These are phyloP conservation scores for Platygyra sinensis DNA, from an alignment of 64 coral and sea anemone genomes.

Conservation along the genomic window DNA sequence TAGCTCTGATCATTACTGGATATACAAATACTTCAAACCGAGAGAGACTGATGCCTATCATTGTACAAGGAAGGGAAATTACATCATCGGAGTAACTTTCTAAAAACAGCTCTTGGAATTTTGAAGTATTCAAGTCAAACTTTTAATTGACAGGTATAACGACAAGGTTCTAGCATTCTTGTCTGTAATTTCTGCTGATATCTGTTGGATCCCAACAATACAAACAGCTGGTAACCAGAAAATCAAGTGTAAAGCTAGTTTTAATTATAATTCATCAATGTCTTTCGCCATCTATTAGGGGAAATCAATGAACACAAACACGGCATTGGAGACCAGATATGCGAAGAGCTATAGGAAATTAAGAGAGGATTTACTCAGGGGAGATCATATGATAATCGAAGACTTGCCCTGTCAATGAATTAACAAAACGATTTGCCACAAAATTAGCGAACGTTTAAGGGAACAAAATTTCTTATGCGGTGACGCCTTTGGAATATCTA, in stretches of 20 bases:
- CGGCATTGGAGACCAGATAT: background rate
- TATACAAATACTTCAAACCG: too few species aligned
- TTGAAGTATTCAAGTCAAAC: background rate
- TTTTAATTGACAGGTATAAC: background rate
- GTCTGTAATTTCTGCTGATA: background rate
- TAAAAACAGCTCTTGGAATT: background rate
- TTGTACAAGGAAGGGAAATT: too few species aligned
- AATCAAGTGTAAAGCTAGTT: background rate
- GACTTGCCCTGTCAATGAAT: background rate
- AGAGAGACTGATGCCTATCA: too few species aligned
- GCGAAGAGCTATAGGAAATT: background rate
- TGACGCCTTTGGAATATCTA: too few species aligned
- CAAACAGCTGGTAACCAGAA: background rate
- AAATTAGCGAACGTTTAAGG: background rate
- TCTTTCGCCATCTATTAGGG: background rate
- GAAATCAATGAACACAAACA: background rate
- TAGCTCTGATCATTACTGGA: too few species aligned
- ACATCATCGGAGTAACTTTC: background rate
- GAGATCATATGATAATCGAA: background rate
- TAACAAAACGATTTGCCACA: background rate
- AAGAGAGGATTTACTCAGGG: background rate
- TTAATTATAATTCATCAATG: background rate
- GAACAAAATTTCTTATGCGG: background rate
- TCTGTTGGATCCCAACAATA: constrained; percentile 5
- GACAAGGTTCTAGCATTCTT: background rate